phyloP scores from a whole-genome alignment of 2,888 invertebrate species.

The Odontothrips loti region DNA sequence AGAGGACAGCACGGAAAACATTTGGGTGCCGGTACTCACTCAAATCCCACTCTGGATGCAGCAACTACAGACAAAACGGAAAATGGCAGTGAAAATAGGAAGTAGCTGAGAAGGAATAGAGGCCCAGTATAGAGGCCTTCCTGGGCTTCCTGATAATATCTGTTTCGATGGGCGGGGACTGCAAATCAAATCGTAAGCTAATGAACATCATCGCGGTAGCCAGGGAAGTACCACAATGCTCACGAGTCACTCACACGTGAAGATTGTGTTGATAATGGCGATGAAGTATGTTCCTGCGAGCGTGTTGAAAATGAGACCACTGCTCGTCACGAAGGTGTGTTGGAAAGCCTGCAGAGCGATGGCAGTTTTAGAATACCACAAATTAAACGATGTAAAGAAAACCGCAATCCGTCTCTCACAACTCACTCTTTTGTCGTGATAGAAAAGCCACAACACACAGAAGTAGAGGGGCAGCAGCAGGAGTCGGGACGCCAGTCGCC shows the following conservation, averaged over 20 bases:
- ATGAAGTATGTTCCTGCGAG: conserved; percentile 64
- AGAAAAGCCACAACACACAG: conserved; percentile 74
- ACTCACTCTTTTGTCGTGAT: conserved; percentile 55
- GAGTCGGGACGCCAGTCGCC: conserved; percentile 69
- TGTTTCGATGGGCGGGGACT: conserved; percentile 82
- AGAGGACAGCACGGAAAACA: conserved; percentile 1
- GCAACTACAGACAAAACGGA: conserved; percentile 70
- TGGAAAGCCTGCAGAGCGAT: conserved; percentile 52
- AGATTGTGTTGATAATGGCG: conserved; percentile 63
- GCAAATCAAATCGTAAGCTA: conserved; percentile 40
- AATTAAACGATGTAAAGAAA: background rate
- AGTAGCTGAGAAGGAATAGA: conserved; percentile 74
- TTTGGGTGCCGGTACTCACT: conserved; percentile 38
- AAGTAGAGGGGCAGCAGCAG: conserved; percentile 72
- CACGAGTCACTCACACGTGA: conserved; percentile 59
- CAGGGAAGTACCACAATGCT: conserved; percentile 11
- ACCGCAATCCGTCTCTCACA: background rate
- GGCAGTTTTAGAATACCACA: background rate
- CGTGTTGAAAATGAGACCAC: conserved; percentile 65
- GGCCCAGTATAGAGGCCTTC: conserved; percentile 86
- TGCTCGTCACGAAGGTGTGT: conserved; percentile 64
- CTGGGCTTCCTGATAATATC: conserved; percentile 86
- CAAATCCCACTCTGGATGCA: conserved; percentile 51
- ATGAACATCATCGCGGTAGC: background rate
- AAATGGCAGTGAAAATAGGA: conserved; percentile 75